Conservation (phyloP, 2,888 invertebrate genomes). For the Torymus tubicola region DNA sequence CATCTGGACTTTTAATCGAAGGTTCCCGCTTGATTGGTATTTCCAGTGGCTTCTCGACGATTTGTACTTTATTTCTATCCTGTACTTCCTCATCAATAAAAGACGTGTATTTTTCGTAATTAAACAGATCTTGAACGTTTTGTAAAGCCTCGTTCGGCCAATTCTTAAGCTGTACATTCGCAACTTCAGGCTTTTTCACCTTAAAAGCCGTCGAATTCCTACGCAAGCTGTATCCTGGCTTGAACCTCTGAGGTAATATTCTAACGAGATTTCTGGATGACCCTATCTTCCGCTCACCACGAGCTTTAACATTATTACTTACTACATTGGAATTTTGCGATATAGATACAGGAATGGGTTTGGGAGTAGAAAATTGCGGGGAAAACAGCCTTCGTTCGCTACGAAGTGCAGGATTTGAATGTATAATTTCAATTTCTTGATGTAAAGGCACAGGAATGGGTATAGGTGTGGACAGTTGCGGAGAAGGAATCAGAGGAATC, state of each 20-base stretch:
- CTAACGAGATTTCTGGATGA: conserved; percentile 52
- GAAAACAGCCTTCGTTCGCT: not conserved
- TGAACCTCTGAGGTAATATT: conserved; percentile 51
- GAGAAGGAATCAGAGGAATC: conserved; percentile 20
- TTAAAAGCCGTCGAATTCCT: conserved; percentile 43
- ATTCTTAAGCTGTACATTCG: conserved; percentile 62
- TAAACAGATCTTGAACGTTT: conserved; percentile 67
- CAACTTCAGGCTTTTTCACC: conserved; percentile 14
- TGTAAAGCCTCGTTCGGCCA: conserved; percentile 70
- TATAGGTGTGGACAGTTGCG: not conserved
- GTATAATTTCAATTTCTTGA: not conserved
- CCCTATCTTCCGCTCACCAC: conserved; percentile 35
- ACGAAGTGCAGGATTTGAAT: not conserved
- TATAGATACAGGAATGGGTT: conserved; percentile 46
- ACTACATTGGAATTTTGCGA: not conserved
- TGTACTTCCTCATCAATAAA: conserved; percentile 37
- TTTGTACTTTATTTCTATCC: conserved; percentile 16
- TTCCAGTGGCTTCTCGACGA: not conserved
- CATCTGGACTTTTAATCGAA: conserved; percentile 55
- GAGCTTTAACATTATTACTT: not conserved
- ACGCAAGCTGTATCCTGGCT: conserved; percentile 21
- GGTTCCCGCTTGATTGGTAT: conserved; percentile 53
- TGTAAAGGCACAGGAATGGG: conserved; percentile 19
- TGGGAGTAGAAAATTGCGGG: conserved; percentile 9
- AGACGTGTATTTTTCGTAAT: conserved; percentile 72